These are phyloP conservation scores for Cygnus buccinator DNA, from an alignment of 2,113 vertebrate genomes.

Conservation along the genomic window DNA sequence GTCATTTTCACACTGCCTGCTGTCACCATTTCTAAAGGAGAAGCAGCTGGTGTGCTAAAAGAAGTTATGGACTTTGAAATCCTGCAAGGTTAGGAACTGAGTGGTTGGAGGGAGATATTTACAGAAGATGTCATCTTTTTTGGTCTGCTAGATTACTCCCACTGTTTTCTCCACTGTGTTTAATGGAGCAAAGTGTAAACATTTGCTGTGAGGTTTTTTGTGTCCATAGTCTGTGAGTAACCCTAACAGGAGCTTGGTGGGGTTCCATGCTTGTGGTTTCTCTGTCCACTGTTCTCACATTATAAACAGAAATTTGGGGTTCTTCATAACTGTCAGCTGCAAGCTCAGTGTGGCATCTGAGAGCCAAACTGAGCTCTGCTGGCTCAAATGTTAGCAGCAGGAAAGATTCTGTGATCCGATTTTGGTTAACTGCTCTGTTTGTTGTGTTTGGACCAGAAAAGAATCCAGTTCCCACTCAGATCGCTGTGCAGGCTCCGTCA, in stretches of 20 bases:
- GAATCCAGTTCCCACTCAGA: not conserved
- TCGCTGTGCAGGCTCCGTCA: not conserved
- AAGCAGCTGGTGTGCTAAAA: conserved; percentile 66
- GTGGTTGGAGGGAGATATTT: conserved; percentile 40
- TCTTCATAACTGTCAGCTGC: not conserved
- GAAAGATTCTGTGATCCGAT: not conserved
- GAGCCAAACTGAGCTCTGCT: not conserved
- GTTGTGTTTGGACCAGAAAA: not conserved
- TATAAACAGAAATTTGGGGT: not conserved
- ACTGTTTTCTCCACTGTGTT: not conserved
- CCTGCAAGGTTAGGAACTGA: conserved; percentile 20
- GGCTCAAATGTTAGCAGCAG: not conserved
- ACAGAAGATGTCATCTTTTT: conserved; percentile 9
- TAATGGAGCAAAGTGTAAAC: not conserved
- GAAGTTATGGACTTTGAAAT: conserved; percentile 31
- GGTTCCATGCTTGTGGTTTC: not conserved
- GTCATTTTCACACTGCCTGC: conserved; percentile 21
- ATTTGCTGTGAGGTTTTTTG: not conserved
- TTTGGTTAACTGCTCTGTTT: not conserved
- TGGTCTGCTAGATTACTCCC: conserved; percentile 18
- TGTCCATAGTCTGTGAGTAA: not conserved
- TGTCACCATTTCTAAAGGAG: not conserved
- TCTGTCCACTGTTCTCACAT: not conserved
- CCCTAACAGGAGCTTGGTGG: not conserved
- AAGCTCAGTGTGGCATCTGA: not conserved